These are phyloP conservation scores for Xylota segnis DNA, from an alignment of 2,888 invertebrate species.

Conservation along the genomic window DNA sequence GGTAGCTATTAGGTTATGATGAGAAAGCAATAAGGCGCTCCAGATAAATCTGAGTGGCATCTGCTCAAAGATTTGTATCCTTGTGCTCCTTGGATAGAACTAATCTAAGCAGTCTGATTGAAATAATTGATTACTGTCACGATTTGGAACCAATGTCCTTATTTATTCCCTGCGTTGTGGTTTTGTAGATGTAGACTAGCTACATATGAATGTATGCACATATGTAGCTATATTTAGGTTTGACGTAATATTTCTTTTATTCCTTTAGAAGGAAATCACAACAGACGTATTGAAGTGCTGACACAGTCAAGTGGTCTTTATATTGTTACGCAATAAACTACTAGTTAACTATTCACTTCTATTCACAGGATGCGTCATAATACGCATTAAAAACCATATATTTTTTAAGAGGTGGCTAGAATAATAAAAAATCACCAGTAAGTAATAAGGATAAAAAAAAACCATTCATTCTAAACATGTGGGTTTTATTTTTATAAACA, in stretches of 20 bases:
- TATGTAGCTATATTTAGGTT: background rate
- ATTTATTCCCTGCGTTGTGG: background rate
- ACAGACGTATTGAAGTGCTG: constrained; percentile 1
- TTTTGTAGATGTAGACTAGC: background rate
- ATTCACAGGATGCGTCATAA: background rate
- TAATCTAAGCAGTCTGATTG: background rate
- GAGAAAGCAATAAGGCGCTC: constrained; percentile 10
- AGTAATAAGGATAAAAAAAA: background rate
- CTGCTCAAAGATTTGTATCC: background rate
- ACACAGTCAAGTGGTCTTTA: background rate
- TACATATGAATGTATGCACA: background rate
- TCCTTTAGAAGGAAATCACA: background rate
- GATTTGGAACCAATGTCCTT: background rate
- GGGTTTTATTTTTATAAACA: background rate
- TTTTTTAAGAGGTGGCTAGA: constrained; percentile 3
- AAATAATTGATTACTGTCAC: constrained; percentile 29
- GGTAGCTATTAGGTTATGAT: background rate
- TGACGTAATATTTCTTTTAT: background rate
- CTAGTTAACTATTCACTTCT: background rate
- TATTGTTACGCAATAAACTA: background rate
- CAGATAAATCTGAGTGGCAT: constrained; percentile 10
- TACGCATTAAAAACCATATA: background rate
- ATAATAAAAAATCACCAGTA: background rate
- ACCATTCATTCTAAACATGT: background rate
- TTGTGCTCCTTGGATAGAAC: background rate